phyloP scores from a whole-genome alignment of 1,140 invertebrate genomes.

The Mylabris phalerata region DNA sequence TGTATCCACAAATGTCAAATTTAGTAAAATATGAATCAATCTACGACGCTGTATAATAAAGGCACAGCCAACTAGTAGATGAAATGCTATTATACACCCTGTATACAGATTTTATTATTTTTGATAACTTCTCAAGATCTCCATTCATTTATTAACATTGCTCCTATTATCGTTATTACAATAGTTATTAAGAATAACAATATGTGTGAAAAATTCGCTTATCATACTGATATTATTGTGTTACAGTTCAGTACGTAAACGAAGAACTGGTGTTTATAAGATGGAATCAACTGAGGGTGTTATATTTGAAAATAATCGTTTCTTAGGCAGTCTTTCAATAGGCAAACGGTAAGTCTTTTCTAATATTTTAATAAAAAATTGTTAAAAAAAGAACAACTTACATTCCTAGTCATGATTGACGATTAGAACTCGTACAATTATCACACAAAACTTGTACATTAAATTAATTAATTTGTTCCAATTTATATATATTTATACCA shows the following conservation, averaged over 20 bases:
- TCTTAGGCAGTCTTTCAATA: conserved; percentile 34
- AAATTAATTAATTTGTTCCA: no score
- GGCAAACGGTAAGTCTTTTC: conserved; percentile 35
- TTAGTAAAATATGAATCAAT: no score
- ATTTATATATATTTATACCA: no score
- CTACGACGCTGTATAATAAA: no score
- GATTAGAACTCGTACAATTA: no score
- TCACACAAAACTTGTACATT: no score
- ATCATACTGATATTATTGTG: neutral
- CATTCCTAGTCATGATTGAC: no score
- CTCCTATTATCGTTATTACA: neutral
- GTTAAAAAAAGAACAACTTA: no score
- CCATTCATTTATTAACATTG: neutral
- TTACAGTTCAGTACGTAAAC: conserved; percentile 7
- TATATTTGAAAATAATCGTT: conserved; percentile 37
- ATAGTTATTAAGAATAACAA: neutral
- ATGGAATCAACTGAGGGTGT: conserved; percentile 33
- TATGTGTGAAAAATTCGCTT: neutral
- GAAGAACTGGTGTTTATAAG: conserved; percentile 36
- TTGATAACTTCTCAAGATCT: neutral
- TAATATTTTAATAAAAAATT: neutral
- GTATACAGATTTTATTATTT: neutral
- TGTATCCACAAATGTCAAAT: no score
- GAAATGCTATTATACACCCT: no score
- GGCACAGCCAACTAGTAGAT: no score